Evolutionary conservation across 1,140 invertebrate genomes (phyloP), one percentile per base, ranked within the genome.

Genomic region (Nixonia krombeini): DNA sequence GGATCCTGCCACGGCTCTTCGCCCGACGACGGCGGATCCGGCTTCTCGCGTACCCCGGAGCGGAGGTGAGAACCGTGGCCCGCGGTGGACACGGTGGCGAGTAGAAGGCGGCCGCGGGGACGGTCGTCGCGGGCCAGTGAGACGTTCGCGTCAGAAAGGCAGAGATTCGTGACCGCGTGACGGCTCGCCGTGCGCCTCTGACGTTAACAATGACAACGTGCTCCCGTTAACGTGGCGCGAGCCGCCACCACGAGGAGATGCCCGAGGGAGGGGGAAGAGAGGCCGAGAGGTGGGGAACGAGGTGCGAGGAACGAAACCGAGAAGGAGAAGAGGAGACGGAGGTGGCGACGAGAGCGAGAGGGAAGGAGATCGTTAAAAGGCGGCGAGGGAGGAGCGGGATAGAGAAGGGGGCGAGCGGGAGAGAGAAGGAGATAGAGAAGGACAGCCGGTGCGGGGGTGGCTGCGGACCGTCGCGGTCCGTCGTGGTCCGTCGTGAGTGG

Each of bases 151-250:
- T 46, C 45, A 37, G 29, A 6, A 17, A 37, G 41, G 35, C 55
- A 41, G 45, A 29, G 38, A 38, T 45, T 23, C 40, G 41, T 47
- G 57, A 25, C 42, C 26, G 42, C 55, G 41, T 44, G 50, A 52
- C 52, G 23, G 44, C 47, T 58, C 57, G 53, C 59, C 42, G 67
- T 49, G 62, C 53, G 56, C 49, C 55, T 62, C 52, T 69, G 47
- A 74, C 72, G 68, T 64, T 64, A 65, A 72, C 61, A 72, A 57
- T 71, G 68, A 69, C 68, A 71, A 55, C 62, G 46, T 67, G 65
- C 53, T 73, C 53, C 59, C 64, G 62, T 61, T 57, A 74, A 65
- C 58, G 61, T 63, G 63, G 59, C 64, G 62, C 63, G 64, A 65
- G 64, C 55, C 64, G 67, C 51, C 52, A 63, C 58, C 59, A 57